phyloP scores from a whole-genome alignment of 2,113 vertebrate species.

The Eonycteris spelaea region DNA sequence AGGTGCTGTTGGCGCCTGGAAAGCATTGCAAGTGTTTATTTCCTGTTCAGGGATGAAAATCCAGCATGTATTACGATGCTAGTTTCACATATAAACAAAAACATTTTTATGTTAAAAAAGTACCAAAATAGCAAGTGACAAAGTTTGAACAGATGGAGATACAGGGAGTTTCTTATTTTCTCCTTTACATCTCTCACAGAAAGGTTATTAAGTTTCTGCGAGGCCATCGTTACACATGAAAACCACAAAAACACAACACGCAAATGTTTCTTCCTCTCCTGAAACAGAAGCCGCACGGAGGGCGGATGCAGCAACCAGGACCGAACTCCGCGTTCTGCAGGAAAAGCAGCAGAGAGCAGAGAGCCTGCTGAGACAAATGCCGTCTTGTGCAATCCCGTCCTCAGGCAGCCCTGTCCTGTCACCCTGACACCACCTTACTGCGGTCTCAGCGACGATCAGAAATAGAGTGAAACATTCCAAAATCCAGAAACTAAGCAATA shows the following conservation, averaged over 20 bases:
- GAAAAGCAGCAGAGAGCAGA: neutral
- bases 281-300: neutral
- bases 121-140: neutral
- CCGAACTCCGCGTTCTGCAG: neutral
- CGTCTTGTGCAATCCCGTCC: neutral
- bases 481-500: neutral
- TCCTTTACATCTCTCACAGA: neutral
- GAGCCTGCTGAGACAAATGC: fast-evolving
- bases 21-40: neutral
- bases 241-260: too few species aligned
- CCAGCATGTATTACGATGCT: neutral
- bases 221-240: too few species aligned
- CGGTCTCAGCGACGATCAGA: neutral
- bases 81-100: neutral
- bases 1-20: neutral
- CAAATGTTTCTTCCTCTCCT: neutral
- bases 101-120: neutral
- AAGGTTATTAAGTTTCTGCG: neutral
- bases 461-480: neutral
- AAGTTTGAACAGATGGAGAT: neutral
- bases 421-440: neutral
- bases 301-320: fast-evolving
- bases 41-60: neutral
- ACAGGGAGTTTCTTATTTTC: neutral
- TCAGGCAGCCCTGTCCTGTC: neutral